Percentiles rank a stretch among this genome's conserved stretches.
Conservation (phyloP, 92 coral and sea anemone species). For the Zoanthus solanderi region DNA sequence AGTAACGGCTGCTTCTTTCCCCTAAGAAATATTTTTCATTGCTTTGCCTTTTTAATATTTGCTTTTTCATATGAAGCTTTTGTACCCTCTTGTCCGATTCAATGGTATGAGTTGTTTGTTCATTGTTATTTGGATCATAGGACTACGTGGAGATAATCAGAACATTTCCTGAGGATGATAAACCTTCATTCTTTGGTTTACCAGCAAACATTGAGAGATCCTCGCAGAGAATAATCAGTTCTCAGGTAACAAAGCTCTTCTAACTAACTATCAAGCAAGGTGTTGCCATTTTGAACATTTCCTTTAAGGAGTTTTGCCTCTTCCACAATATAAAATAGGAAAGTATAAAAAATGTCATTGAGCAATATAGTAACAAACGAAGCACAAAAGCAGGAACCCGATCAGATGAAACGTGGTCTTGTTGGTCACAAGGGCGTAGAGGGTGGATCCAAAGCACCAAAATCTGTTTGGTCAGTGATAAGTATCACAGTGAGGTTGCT, state of each 20-base stretch:
- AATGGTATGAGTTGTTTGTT: not conserved
- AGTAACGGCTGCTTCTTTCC: too few species aligned
- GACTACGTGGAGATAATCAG: slow-evolving; percentile 90
- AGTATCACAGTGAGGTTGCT: too few species aligned
- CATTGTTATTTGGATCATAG: slow-evolving; percentile 32
- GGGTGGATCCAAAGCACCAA: too few species aligned
- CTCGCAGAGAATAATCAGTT: slow-evolving; percentile 95
- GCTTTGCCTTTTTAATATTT: too few species aligned
- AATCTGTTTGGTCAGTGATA: too few species aligned
- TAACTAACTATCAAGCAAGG: not conserved
- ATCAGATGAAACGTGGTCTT: too few species aligned
- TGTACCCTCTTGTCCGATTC: not conserved
- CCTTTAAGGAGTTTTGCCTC: not conserved
- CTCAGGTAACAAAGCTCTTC: slow-evolving; percentile 72
- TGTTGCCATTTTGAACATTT: too few species aligned
- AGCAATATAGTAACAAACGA: not conserved
- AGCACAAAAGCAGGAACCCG: not conserved
- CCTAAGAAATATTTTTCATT: too few species aligned
- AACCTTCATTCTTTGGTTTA: slow-evolving; percentile 98
- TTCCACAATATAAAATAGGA: not conserved
- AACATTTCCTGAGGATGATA: slow-evolving; percentile 94
- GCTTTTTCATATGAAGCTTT: too few species aligned
- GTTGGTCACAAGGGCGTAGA: too few species aligned
- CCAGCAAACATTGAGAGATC: slow-evolving; percentile 99
- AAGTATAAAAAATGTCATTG: not conserved